Evolutionary conservation across 2,888 invertebrate genomes (phyloP), one percentile per base, ranked within the genome.

Genomic region (Drosophila quasianomalipes): DNA sequence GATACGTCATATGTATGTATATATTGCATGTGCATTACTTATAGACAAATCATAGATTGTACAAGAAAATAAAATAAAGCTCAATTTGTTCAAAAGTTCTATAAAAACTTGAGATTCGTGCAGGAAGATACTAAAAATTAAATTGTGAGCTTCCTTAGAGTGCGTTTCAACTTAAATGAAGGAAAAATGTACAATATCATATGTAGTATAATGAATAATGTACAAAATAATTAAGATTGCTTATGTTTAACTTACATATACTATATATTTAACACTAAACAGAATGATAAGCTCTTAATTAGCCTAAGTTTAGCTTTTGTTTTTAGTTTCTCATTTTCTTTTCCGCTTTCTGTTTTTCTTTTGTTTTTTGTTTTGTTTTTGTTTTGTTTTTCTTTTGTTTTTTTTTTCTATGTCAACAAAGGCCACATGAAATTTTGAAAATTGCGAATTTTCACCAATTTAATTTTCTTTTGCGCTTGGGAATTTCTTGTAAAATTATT

Each of bases 391-490:
- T 31, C 10, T 41, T 52, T 55, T 39, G n/a, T 37, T 37, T 28
- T 54, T n/a, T 55, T 68, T 55, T 66, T 59, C 52, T 65, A 74
- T 68, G 49, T 78, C 69, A 90, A 88, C 91, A 82, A 79, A 88
- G 87, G 87, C 87, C 87, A 90, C 91, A 84, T 83, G 84, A 88
- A 88, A 86, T 80, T 76, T 83, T 73, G 85, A 88, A 88, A 90
- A 80, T 83, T 64, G 64, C 74, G 77, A 87, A 77, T 85, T 90
- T 85, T 71, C 75, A 67, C 72, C 70, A 86, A 81, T 66, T 69
- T n/a, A 19, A 14, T 55, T 26, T 55, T 37, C 12, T 26, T 41
- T 75, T 52, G 75, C 79, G 75, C 75, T 57, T 65, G 74, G 62
- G 55, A 74, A 55, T 78, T 58, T 59, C 33, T 31, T 60, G 57